Base-by-base conservation (phyloP, 2,113 vertebrate genomes). In the Smithornis capensis region DNA sequence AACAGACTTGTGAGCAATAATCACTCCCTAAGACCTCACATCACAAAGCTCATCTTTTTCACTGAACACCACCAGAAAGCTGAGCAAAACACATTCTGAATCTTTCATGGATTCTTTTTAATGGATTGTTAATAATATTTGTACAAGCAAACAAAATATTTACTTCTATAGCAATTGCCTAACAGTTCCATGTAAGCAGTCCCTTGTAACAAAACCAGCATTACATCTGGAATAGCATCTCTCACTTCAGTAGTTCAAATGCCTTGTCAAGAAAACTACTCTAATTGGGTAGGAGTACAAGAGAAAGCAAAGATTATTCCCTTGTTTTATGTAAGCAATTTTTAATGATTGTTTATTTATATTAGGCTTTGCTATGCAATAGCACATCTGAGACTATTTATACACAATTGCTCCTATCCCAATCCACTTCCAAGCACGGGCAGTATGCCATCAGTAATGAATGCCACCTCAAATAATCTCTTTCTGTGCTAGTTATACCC, bases 281-380 rank as follows among this genome's bases (percentile, higher is more conserved):
- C 79, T 94, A 94, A 90, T 71, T 70, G 64, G 49, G 56, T 77
- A 35, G 60, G 69, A 93, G 68, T 57, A 83, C 45, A 92, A 90
- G 65, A 78, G 68, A 94, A 89, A 93, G 60, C 75, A 79, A 73
- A 88, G 87, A 93, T 92, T 87, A 94, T 76, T 95, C 83, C 87
- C 85, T 69, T 75, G 83, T 31, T 88, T 94, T 87, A 96, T 87
- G 79, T 89, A 81, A 89, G 88, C 44, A 94, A 79, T 95, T 96
- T 93, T 88, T 80, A 93, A 95, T 89, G 92, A 86, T 84, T 94
- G 91, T 74, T 92, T 94, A 94, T 93, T 95, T 96, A 92, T 87
- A 76, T 59, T 74, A 65, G 83, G 76, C 42, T 90, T 94, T 88
- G 85, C 88, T 86, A 59, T 64, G 80, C 92, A 89, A 92, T 81